Evolutionary conservation across 30 jellyfish, hydroid and myxozoan genomes (phyloP), one percentile per base, ranked within the genome.

Genomic region (Morbakka virulenta): DNA sequence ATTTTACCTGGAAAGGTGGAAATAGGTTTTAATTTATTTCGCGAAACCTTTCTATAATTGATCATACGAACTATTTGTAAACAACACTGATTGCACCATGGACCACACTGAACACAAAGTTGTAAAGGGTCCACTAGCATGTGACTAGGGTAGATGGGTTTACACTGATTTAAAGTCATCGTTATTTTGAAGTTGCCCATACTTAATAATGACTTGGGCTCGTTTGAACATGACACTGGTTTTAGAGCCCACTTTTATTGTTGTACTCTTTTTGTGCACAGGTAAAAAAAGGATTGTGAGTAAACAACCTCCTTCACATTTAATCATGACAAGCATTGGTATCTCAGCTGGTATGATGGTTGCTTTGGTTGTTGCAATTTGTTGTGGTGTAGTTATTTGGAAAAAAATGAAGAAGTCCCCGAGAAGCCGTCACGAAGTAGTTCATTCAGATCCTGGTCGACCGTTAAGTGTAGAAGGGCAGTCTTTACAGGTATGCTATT

Each of bases 301-400:
- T n/a, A n/a, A n/a, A n/a, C n/a, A n/a, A n/a, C n/a, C n/a, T n/a
- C n/a, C n/a, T n/a, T n/a, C n/a, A n/a, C n/a, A n/a, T n/a, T n/a
- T n/a, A n/a, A n/a, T n/a, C n/a, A n/a, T 89, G 0, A 83, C 97
- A 1, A 2, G 76, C 73, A 81, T 84, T 66, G 98, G 96, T 0
- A 80, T 91, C 17, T 12, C 80, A 26, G 96, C 95, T 13, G 98
- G 98, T 0, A 88, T 72, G 22, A 62, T 85, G n/a, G 80, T 91
- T 22, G 89, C 83, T 0, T 0, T 85, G 76, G 85, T 84, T 1
- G 17, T 83, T 24, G 81, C 50, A 4, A 35, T 52, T 24, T 65
- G 75, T 12, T 17, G 35, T 63, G 85, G 66, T 28, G 72, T 67
- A 52, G 52, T 68, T 50, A 69, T 84, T 78, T 77, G 84, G 31